Evolutionary conservation across 1,140 invertebrate genomes (phyloP).

Genomic region (Cotesia glomerata): DNA sequence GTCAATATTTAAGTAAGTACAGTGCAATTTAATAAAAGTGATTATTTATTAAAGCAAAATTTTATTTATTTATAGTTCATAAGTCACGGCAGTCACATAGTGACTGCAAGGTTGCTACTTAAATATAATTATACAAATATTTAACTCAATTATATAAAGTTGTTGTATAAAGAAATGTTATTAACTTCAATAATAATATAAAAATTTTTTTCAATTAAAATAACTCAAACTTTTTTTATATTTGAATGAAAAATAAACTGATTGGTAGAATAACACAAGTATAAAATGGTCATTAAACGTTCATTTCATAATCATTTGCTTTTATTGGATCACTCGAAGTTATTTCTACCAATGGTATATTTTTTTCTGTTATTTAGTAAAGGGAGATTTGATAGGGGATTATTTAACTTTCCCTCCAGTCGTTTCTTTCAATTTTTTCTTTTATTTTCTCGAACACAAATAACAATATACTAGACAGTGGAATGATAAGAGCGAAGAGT

Average conservation of each 20-base stretch:
- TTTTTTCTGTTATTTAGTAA: neutral
- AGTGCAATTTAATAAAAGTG: too few species aligned
- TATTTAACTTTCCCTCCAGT: constrained; percentile 26
- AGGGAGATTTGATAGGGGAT: constrained; percentile 29
- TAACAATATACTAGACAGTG: neutral
- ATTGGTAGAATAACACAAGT: neutral
- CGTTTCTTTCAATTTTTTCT: constrained; percentile 27
- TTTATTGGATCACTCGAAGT: neutral
- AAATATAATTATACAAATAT: neutral
- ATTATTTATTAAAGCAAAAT: too few species aligned
- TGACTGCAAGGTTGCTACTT: too few species aligned
- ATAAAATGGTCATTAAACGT: constrained; percentile 6
- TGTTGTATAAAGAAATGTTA: too few species aligned
- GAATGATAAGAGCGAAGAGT: neutral
- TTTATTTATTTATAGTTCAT: too few species aligned
- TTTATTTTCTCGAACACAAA: neutral
- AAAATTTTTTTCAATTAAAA: too few species aligned
- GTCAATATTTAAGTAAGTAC: too few species aligned
- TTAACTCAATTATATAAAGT: too few species aligned
- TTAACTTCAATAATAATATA: too few species aligned
- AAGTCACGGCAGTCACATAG: too few species aligned
- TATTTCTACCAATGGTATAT: neutral
- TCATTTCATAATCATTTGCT: neutral
- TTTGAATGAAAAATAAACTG: neutral
- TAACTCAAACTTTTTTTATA: too few species aligned